Conservation (phyloP, 2,797 vertebrate genomes). For the Scyliorhinus canicula region DNA sequence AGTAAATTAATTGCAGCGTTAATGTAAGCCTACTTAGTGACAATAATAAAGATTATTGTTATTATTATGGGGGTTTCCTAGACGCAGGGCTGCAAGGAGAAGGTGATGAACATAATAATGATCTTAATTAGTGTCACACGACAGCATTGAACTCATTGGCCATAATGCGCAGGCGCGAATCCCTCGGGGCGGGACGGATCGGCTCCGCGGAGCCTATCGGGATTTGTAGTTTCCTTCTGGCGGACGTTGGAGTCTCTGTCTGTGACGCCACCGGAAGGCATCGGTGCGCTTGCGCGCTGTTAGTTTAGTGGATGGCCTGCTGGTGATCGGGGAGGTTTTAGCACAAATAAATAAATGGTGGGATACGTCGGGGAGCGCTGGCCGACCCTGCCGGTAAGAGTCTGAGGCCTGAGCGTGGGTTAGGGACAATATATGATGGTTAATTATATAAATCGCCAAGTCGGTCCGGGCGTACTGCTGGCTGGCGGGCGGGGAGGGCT, state of each 20-base stretch:
- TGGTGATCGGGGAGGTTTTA: neutral
- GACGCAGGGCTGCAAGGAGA: too few species aligned
- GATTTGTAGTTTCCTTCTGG: neutral
- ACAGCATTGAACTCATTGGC: too few species aligned
- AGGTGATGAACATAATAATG: too few species aligned
- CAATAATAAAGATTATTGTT: too few species aligned
- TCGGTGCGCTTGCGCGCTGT: neutral
- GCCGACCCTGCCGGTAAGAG: slow-evolving; percentile 1
- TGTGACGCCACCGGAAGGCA: slow-evolving; percentile 20
- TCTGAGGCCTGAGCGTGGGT: neutral
- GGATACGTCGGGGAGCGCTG: neutral
- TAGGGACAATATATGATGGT: neutral
- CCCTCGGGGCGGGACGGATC: too few species aligned
- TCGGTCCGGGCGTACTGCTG: neutral
- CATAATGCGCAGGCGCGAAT: neutral
- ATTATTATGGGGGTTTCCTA: too few species aligned
- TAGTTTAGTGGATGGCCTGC: slow-evolving; percentile 28
- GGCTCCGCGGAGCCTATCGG: neutral
- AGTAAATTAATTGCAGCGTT: too few species aligned
- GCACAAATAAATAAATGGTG: slow-evolving; percentile 19
- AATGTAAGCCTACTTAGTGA: too few species aligned
- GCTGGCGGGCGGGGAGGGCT: neutral
- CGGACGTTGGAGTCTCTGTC: neutral
- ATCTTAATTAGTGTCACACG: too few species aligned
- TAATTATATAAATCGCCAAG: neutral